Base-by-base conservation (phyloP, 2,888 invertebrate species). In the Cartodere bifasciata region DNA sequence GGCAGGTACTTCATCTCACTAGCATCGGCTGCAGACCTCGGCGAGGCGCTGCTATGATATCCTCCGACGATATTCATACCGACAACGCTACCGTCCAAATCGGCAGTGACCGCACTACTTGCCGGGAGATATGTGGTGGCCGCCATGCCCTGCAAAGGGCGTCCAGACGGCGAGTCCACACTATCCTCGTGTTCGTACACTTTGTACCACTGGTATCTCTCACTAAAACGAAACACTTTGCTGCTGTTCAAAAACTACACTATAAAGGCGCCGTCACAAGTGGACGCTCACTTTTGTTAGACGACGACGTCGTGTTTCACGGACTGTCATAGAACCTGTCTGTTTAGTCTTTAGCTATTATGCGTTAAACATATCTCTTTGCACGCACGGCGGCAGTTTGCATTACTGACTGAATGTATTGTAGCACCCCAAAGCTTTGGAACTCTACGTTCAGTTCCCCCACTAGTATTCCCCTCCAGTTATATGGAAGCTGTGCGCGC, bases 1-100 rank as follows among this genome's bases (percentile, higher is more conserved):
- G 80, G 78, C 72, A 84, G 75, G 64, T 92, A 92, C 67, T 92
- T 92, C 88, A 92, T 88, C 64, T 92, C 92, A 53, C 82, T 81
- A 53, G 83, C 83, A 67, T 85, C 85, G 45, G 75, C 72, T 53
- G 82, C 85, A 50, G 80, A 81, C 55, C 85, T 75, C 58, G 86
- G 86, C 67, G 85, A 85, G 63, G 78, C 79, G 60, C 76, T 77
- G 36, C 69, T 66, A 60, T 80, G 80, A 60, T 85, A 85, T 60
- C 81, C 81, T 62, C 80, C 78, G 56, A 75, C 68, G 65, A 75
- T 68, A 56, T 68, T 75, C 70, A 69, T 69, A 57, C 82, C 81
- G 60, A 81, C 71, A 62, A 72, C 68, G 56, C 72, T 69, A 56
- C 74, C 69, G 67, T 72, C 73, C 60, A 74, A 61, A 58, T 85